phyloP scores from a whole-genome alignment of 2,888 invertebrate species.

The Oscheius myriophilus region DNA sequence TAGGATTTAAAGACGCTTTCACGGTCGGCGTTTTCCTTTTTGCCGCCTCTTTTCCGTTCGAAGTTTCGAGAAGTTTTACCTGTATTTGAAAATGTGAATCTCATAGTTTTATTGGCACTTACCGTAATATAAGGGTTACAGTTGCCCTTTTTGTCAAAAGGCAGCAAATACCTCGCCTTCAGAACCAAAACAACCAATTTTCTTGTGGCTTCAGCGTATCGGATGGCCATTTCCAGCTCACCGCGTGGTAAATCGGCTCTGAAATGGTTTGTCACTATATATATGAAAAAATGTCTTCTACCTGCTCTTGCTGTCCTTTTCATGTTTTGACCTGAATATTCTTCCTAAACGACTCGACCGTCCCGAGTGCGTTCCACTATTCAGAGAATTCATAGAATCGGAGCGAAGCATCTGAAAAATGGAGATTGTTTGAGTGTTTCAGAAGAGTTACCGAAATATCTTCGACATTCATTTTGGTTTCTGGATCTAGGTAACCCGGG shows the following conservation, averaged over 20 bases:
- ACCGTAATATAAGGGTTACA: conserved; percentile 50
- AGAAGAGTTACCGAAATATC: conserved; percentile 35
- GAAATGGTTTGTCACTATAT: neutral
- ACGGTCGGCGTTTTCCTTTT: conserved; percentile 58
- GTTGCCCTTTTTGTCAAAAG: conserved; percentile 46
- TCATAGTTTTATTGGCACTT: conserved; percentile 14
- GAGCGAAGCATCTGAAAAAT: conserved; percentile 46
- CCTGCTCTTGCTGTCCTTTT: conserved; percentile 13
- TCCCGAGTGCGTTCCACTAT: conserved; percentile 31
- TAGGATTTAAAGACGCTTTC: conserved; percentile 52
- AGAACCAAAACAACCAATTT: conserved; percentile 41
- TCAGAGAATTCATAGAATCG: conserved; percentile 42
- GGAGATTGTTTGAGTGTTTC: neutral
- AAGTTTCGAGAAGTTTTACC: conserved; percentile 55
- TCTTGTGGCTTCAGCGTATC: conserved; percentile 41
- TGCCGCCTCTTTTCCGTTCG: conserved; percentile 47
- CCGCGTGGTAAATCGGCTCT: conserved; percentile 54
- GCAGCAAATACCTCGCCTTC: conserved; percentile 39
- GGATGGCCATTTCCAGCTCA: conserved; percentile 51
- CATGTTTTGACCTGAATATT: conserved; percentile 37
- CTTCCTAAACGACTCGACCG: conserved; percentile 45
- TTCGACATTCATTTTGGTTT: conserved; percentile 42
- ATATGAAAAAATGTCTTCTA: neutral
- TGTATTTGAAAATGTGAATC: conserved; percentile 56
- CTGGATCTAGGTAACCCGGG: conserved; percentile 40